Conservation (phyloP, 2,113 vertebrate genomes). For the Diadophis punctatus region DNA sequence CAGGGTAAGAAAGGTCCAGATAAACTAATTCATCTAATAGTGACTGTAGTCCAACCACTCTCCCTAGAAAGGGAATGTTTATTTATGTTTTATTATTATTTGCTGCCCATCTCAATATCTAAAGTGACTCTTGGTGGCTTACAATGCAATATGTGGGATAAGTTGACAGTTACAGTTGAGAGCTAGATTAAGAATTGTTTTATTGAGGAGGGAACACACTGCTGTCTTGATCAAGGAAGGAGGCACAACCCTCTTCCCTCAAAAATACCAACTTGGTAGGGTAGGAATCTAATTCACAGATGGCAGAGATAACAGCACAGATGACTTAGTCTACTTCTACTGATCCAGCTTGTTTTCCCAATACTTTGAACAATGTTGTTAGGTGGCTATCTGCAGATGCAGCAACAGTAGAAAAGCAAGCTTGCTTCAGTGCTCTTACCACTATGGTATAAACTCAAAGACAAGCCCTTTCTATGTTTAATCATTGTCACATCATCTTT, state of each 20-base stretch:
- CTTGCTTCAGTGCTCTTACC: neutral
- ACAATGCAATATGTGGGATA: neutral
- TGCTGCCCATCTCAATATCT: no score
- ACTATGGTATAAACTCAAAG: neutral
- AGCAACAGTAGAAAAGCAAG: neutral
- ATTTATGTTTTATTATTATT: no score
- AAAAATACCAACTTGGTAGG: neutral
- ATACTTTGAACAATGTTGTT: neutral
- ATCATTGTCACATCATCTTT: neutral
- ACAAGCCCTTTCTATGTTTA: neutral
- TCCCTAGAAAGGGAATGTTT: neutral
- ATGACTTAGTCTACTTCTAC: neutral
- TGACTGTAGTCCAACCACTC: neutral
- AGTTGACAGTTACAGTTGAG: neutral
- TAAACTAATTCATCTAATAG: neutral
- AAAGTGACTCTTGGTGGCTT: no score
- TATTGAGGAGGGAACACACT: neutral
- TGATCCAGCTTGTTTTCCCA: neutral
- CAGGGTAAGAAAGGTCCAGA: neutral
- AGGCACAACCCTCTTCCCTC: neutral
- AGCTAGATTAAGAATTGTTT: neutral
- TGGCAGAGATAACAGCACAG: neutral
- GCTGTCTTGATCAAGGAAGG: neutral
- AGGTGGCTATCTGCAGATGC: neutral
- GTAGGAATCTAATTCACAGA: neutral